Evolutionary conservation across 2,113 vertebrate species (phyloP), one percentile per base, ranked within the genome.

Genomic region (Trachemys scripta): DNA sequence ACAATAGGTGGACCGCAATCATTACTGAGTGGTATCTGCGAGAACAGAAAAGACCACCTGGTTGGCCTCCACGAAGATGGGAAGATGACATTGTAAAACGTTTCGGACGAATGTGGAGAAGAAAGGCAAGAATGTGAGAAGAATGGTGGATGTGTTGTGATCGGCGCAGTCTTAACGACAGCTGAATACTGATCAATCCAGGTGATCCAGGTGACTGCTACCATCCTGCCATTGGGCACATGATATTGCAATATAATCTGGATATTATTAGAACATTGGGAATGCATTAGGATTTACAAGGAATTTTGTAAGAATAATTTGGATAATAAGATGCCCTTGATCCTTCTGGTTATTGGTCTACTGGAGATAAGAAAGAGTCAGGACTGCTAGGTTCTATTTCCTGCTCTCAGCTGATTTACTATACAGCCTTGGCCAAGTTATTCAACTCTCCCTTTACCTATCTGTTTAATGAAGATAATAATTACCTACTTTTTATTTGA

Each of bases 401-500:
- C 82, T 90, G 83, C 69, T 84, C 47, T 84, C 65, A 62, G 57
- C 51, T 92, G 90, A 56, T 45, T 94, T 42, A 35, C 81, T 90
- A 17, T 45, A 87, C 88, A 84, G 10, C 54, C 56, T 90, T 85
- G 29, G 78, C 5, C 19, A 72, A 25, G 11, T 92, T 94, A 82
- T 91, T 91, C 59, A 17, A 2, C 50, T 75, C 35, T 90, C 87
- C 49, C 25, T 95, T 97, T 94, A 49, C 56, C 49, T 53, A 42
- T 35, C 38, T 78, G 2, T 86, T 35, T 86, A 84, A 90, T 20
- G 6, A 29, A 92, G 17, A 84, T 56, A 42, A 56, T 91, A 4
- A 84, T 87, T 93, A 92, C 80, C 69, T 85, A 62, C 62, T 45
- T 88, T 27, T 89, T 86, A 86, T 45, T 91, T 88, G 78, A 78